These are phyloP conservation scores for Solen grandis DNA, from an alignment of 1,140 invertebrate genomes.

Conservation along the genomic window DNA sequence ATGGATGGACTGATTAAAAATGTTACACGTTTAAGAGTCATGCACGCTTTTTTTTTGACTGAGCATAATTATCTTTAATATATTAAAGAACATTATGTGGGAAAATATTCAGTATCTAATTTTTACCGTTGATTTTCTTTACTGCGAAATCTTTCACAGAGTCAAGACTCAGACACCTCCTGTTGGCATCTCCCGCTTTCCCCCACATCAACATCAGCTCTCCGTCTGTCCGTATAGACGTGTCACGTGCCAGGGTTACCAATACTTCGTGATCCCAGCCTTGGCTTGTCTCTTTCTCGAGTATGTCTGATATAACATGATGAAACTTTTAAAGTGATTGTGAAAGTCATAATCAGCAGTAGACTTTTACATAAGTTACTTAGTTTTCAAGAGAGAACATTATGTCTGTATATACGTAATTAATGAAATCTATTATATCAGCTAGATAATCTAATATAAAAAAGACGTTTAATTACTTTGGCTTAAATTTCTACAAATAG, in stretches of 20 bases:
- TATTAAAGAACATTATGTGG: neutral
- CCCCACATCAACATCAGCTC: slow-evolving; percentile 14
- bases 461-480: too few species aligned
- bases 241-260: slow-evolving; percentile 2
- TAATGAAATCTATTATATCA: too few species aligned
- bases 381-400: neutral
- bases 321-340: neutral
- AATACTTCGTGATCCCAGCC: slow-evolving; percentile 25
- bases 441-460: too few species aligned
- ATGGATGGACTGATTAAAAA: neutral
- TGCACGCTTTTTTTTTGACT: neutral
- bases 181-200: neutral
- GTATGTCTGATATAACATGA: neutral
- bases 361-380: too few species aligned
- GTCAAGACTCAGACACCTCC: neutral
- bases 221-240: neutral
- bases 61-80: neutral
- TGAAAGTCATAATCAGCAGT: neutral
- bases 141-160: slow-evolving; percentile 16
- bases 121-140: slow-evolving; percentile 29
- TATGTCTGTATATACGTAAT: too few species aligned
- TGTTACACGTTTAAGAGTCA: neutral
- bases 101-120: too few species aligned
- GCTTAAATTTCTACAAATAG: too few species aligned
- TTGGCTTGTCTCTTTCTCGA: slow-evolving; percentile 17